Conservation (phyloP, 2,113 vertebrate species). For the Phalacrocorax pelagicus region DNA sequence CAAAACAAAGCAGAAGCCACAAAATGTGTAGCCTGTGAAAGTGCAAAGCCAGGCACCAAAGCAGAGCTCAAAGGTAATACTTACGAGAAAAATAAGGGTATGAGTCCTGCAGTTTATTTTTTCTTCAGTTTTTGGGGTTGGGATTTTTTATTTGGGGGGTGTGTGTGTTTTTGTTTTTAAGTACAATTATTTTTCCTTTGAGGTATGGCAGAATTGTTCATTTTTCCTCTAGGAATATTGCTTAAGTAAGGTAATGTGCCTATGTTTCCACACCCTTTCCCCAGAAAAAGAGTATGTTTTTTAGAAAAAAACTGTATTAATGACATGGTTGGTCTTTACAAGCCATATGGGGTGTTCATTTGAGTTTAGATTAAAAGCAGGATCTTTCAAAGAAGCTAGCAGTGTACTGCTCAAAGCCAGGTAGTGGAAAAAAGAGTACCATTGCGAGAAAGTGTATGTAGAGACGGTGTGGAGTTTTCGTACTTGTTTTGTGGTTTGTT, state of each 20-base stretch:
- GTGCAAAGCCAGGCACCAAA: slow-evolving; percentile 77
- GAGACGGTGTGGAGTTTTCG: neutral
- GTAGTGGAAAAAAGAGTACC: neutral
- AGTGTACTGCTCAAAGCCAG: neutral
- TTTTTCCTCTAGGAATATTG: neutral
- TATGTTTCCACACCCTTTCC: neutral
- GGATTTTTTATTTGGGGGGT: too few species aligned
- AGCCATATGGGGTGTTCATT: neutral
- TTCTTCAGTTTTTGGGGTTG: neutral
- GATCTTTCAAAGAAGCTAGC: neutral
- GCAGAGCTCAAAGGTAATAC: slow-evolving; percentile 85
- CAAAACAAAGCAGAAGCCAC: slow-evolving; percentile 72
- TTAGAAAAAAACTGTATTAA: neutral
- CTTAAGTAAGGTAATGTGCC: accelerated
- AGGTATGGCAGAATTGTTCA: neutral
- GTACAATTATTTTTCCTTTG: neutral
- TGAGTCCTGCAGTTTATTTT: neutral
- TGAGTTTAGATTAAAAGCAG: neutral
- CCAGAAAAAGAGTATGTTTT: neutral
- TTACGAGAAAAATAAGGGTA: neutral
- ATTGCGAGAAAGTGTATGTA: neutral
- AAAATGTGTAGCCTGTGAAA: slow-evolving; percentile 72
- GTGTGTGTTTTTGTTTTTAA: too few species aligned
- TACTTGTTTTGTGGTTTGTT: neutral
- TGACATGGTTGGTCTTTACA: neutral